A percentile compares a stretch with the other conserved stretches of the same genome.
Evolutionary conservation across 2,797 vertebrate species (phyloP).

Genomic region (Steatocranus sp.): DNA sequence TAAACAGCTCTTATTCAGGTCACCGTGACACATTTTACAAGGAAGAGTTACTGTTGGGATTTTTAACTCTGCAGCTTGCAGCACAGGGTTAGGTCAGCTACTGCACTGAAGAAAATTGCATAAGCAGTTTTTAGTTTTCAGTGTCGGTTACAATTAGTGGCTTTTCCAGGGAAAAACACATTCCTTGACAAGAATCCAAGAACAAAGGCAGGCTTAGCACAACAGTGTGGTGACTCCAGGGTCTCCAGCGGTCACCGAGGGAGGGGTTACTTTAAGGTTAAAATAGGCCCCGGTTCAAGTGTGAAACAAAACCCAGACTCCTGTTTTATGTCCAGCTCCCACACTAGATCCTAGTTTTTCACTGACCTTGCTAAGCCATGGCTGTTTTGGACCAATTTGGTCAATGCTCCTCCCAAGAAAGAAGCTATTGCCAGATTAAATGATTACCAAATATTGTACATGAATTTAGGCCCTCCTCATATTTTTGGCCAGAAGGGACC

Average conservation of each 20-base stretch:
- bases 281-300: slow-evolving; percentile 50
- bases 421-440: not conserved
- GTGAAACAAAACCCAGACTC: slow-evolving; percentile 25
- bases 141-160: slow-evolving; percentile 68
- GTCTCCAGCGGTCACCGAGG: slow-evolving; percentile 50
- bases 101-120: slow-evolving; percentile 56
- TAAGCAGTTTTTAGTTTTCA: slow-evolving; percentile 51
- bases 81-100: slow-evolving; percentile 32
- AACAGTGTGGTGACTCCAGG: slow-evolving; percentile 56
- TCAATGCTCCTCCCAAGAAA: not conserved
- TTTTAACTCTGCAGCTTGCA: not conserved
- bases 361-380: not conserved
- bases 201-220: slow-evolving; percentile 44
- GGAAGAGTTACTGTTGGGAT: not conserved
- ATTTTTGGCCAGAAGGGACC: not conserved
- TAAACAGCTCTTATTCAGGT: not conserved
- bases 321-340: not conserved
- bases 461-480: not conserved
- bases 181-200: slow-evolving; percentile 54
- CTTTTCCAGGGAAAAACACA: slow-evolving; percentile 69
- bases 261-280: slow-evolving; percentile 60
- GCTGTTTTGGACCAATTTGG: not conserved
- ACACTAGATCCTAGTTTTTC: not conserved
- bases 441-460: not conserved
- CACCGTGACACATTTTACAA: not conserved